A percentile compares a stretch with the other conserved stretches of the same genome.
Evolutionary conservation across 1,140 invertebrate species (phyloP).

Genomic region (Lutraria rhynchaena): DNA sequence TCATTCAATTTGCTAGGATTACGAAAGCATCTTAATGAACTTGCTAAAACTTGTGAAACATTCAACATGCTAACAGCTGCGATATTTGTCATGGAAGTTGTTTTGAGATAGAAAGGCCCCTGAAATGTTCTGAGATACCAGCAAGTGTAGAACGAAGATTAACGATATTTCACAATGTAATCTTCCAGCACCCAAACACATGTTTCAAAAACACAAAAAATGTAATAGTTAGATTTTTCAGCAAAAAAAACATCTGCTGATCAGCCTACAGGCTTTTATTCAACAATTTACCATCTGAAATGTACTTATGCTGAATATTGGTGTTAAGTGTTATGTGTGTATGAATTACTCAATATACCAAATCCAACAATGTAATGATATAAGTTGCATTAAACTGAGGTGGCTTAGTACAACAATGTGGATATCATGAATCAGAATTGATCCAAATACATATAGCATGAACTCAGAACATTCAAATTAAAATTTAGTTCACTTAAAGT

Average conservation of each 20-base stretch:
- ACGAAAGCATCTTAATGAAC: slow-evolving; percentile 26
- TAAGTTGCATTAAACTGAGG: too few species aligned
- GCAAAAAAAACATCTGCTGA: background rate
- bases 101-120: slow-evolving; percentile 28
- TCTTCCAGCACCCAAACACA: slow-evolving; percentile 31
- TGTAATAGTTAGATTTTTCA: background rate
- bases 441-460: too few species aligned
- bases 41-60: slow-evolving; percentile 8
- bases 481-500: too few species aligned
- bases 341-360: too few species aligned
- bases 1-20: slow-evolving; percentile 23
- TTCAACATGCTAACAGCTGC: background rate
- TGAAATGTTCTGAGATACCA: slow-evolving; percentile 26
- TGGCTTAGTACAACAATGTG: too few species aligned
- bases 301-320: too few species aligned
- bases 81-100: slow-evolving; percentile 26
- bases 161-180: slow-evolving; percentile 27
- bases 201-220: slow-evolving; percentile 35
- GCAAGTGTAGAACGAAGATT: slow-evolving; percentile 40
- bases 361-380: too few species aligned
- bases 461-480: too few species aligned
- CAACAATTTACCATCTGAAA: background rate
- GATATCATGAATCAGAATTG: too few species aligned
- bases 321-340: too few species aligned
- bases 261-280: background rate